phyloP scores from a whole-genome alignment of 2,888 invertebrate species.

The Brachyopa scutellaris region DNA sequence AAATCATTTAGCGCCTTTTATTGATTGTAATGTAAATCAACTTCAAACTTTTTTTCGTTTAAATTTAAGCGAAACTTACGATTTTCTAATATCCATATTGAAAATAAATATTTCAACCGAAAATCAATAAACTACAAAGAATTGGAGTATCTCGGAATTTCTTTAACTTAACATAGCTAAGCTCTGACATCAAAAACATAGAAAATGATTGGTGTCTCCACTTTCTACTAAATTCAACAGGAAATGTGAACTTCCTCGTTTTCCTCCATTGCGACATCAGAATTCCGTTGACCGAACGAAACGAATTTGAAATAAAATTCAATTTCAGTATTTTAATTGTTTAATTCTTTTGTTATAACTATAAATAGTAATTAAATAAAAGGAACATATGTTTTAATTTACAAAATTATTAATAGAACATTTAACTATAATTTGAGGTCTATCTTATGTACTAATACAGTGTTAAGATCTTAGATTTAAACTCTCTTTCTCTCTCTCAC shows the following conservation, averaged over 20 bases:
- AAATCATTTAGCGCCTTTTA: no score
- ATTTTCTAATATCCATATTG: no score
- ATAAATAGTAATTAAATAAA: slow-evolving; percentile 57
- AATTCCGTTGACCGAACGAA: slow-evolving; percentile 12
- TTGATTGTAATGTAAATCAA: no score
- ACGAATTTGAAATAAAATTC: slow-evolving; percentile 1
- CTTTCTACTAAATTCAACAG: slow-evolving; percentile 7
- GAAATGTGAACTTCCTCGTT: not conserved
- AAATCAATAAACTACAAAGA: no score
- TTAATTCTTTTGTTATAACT: slow-evolving; percentile 35
- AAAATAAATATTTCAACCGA: no score
- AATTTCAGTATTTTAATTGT: slow-evolving; percentile 11
- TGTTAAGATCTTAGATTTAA: slow-evolving; percentile 36
- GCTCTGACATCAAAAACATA: no score
- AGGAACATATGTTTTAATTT: slow-evolving; percentile 70
- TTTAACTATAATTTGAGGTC: slow-evolving; percentile 40
- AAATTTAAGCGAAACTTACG: no score
- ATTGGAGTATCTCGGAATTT: no score
- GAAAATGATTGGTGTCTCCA: slow-evolving; percentile 20
- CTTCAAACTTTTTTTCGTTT: no score
- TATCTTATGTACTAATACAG: slow-evolving; percentile 55
- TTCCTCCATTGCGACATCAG: not conserved
- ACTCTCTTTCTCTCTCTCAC: slow-evolving; percentile 15
- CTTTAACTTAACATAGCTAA: no score
- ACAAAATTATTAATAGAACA: slow-evolving; percentile 67